Percentiles rank a stretch among this genome's conserved stretches.
phyloP scores from a whole-genome alignment of 2,797 vertebrate genomes.

The Helarctos malayanus region DNA sequence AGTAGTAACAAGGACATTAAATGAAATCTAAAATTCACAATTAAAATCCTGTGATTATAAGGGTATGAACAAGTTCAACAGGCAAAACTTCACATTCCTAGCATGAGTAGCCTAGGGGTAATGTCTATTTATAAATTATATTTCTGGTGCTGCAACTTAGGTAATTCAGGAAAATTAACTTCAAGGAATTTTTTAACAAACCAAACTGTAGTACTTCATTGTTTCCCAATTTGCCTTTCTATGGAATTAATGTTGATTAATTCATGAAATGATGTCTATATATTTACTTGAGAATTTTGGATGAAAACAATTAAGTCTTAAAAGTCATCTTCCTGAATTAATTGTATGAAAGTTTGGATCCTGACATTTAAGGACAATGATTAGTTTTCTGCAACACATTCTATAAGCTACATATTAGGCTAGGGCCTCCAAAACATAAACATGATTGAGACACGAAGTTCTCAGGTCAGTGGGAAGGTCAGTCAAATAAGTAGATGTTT shows the following conservation, averaged over 20 bases:
- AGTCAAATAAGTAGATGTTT: background rate
- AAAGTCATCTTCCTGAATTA: background rate
- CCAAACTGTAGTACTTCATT: background rate
- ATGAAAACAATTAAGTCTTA: background rate
- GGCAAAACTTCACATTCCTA: conserved; percentile 22
- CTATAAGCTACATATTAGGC: background rate
- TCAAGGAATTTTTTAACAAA: background rate
- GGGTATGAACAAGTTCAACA: background rate
- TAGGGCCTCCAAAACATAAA: background rate
- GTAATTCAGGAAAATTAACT: conserved; percentile 55
- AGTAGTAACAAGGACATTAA: conserved; percentile 38
- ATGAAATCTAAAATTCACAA: conserved; percentile 44
- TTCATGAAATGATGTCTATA: background rate
- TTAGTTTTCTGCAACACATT: background rate
- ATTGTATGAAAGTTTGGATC: background rate
- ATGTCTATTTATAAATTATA: conserved; percentile 45
- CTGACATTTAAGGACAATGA: background rate
- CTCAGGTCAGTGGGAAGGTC: background rate
- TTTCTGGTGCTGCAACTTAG: background rate
- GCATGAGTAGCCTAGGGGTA: background rate
- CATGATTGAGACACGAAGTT: background rate
- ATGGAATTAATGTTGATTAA: conserved; percentile 1
- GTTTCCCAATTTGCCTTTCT: conserved; percentile 13
- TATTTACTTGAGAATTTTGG: background rate
- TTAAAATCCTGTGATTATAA: background rate